Conservation (phyloP, 2,888 invertebrate species). For the Platycheirus rosarum region DNA sequence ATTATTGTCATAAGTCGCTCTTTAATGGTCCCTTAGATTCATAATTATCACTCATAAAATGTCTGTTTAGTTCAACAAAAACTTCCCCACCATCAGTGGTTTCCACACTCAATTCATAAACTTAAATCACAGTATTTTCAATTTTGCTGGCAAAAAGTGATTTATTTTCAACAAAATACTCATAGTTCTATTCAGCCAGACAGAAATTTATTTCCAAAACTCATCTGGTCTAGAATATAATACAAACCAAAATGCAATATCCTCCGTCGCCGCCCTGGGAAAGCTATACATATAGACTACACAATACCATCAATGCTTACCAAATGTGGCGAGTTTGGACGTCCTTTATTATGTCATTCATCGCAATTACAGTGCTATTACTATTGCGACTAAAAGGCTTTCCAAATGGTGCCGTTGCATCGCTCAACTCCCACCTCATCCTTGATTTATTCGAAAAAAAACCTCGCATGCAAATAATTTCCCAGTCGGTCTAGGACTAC, state of each 20-base stretch:
- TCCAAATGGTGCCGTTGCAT: conserved; percentile 5
- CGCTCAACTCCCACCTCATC: background rate
- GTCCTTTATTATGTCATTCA: conserved; percentile 23
- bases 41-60: too few species aligned
- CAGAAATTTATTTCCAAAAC: too few species aligned
- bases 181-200: too few species aligned
- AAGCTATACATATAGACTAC: background rate
- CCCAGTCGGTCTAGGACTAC: conserved; percentile 27
- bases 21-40: too few species aligned
- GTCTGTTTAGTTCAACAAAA: too few species aligned
- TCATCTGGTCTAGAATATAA: background rate
- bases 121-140: too few species aligned
- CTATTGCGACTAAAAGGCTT: background rate
- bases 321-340: background rate
- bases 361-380: background rate
- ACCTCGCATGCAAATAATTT: conserved; percentile 28
- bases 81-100: too few species aligned
- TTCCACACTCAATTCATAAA: too few species aligned
- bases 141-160: too few species aligned
- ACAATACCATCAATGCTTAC: background rate
- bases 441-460: conserved; percentile 47
- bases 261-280: background rate
- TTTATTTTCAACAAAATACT: too few species aligned
- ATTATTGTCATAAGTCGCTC: too few species aligned
- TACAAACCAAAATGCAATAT: background rate